A percentile compares a stretch with the other conserved stretches of the same genome.
Conservation (phyloP, 2,888 invertebrate species). For the Idaea biselata region DNA sequence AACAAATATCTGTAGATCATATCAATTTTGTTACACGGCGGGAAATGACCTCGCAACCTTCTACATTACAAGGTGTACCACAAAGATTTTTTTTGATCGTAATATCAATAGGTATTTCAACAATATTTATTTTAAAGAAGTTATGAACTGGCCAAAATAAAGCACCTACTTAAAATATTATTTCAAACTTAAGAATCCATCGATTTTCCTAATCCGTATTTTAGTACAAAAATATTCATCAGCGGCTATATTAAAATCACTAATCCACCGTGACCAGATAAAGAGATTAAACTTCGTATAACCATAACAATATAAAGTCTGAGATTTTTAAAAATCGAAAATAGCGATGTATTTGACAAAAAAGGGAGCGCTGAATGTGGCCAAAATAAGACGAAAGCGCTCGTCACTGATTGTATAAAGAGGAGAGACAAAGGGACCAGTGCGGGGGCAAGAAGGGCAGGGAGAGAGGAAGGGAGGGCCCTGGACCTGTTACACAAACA, state of each 20-base stretch:
- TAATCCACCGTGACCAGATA: conserved; percentile 21
- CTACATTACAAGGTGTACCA: too few relatives aligned
- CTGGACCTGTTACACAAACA: conserved; percentile 73
- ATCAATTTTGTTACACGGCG: too few relatives aligned
- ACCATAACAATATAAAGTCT: conserved; percentile 8
- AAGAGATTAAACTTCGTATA: conserved; percentile 10
- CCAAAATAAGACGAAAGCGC: conserved; percentile 67
- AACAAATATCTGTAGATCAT: too few relatives aligned
- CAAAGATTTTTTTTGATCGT: too few relatives aligned
- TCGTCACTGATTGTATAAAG: conserved; percentile 71
- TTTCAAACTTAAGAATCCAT: background rate
- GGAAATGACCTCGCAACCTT: too few relatives aligned
- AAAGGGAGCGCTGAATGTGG: conserved; percentile 47
- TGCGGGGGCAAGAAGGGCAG: conserved; percentile 39
- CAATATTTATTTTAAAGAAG: too few relatives aligned
- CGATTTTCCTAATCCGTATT: background rate
- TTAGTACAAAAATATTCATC: background rate
- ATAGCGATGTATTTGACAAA: conserved; percentile 41
- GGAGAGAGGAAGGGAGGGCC: conserved; percentile 36
- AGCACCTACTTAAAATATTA: too few relatives aligned
- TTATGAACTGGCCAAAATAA: too few relatives aligned
- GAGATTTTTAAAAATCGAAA: conserved; percentile 34
- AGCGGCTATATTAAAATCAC: background rate
- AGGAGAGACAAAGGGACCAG: conserved; percentile 63
- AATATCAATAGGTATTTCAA: too few relatives aligned